phyloP scores from a whole-genome alignment of 2,888 invertebrate genomes.

The Hirtodrosophila histrioides region DNA sequence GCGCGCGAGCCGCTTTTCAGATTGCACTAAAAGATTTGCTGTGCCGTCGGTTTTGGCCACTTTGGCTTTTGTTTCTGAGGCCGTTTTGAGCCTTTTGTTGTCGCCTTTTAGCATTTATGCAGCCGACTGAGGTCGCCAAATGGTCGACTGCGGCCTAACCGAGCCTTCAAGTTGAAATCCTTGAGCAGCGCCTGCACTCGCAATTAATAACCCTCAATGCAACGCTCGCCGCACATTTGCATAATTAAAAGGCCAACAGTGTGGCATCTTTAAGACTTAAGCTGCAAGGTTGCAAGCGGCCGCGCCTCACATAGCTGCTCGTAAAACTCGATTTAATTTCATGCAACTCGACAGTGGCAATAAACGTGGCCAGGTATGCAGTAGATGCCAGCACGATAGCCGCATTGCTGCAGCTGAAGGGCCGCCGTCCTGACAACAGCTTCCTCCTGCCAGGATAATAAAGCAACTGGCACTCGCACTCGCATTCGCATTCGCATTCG shows the following conservation, averaged over 20 bases:
- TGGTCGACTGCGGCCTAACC: constrained; percentile 58
- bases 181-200: constrained; percentile 44
- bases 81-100: constrained; percentile 40
- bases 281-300: constrained; percentile 26
- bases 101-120: constrained; percentile 27
- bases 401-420: constrained; percentile 46
- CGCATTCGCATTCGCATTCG: constrained; percentile 23
- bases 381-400: constrained; percentile 59
- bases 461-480: constrained; percentile 35
- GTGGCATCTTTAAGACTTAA: constrained; percentile 62
- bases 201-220: constrained; percentile 71
- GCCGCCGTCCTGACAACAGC: constrained; percentile 17
- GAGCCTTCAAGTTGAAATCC: constrained; percentile 38
- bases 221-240: constrained; percentile 67
- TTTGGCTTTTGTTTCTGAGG: constrained; percentile 64
- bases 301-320: constrained; percentile 52
- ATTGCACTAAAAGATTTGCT: constrained; percentile 73
- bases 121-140: constrained; percentile 48
- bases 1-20: constrained; percentile 66
- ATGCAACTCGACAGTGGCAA: constrained; percentile 76
- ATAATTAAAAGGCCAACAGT: constrained; percentile 68
- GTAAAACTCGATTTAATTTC: constrained; percentile 75
- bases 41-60: constrained; percentile 48
- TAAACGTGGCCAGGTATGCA: constrained; percentile 62
- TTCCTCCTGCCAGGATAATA: constrained; percentile 31